Evolutionary conservation across 2,888 invertebrate species (phyloP), one percentile per base, ranked within the genome.

Genomic region (Slavum lentiscoides): DNA sequence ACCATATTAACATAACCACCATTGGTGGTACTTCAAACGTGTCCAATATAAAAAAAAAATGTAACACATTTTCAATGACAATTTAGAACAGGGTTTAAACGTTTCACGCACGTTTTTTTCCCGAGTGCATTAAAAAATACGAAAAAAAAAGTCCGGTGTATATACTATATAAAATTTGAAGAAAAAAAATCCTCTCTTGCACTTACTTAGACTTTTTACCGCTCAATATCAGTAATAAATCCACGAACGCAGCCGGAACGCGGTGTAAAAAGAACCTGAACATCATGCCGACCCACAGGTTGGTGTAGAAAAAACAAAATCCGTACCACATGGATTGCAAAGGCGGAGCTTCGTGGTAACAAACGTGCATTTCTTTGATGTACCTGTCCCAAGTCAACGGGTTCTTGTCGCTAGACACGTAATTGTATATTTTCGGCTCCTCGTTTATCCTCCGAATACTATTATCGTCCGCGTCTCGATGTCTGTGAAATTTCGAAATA

Each of bases 201-300:
- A 66, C 66, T 66, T 53, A 68, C 68, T 49, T 68, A 0, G 49
- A 6, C n/a, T 49, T 68, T 49, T 53, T 68, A 1, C 43, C 43
- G 8, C 15, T n/a, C 15, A 68, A 15, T 11, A 68, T 13, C 13
- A 68, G 21, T 15, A 49, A 43, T 21, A n/a, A 68, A 68, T 68
- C 68, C n/a, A 68, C n/a, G 2, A 68, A 15, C 15, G 21, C 49
- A 13, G 43, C 68, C 8, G 68, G 68, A 21, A 68, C 23, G 19
- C 53, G 15, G 13, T 68, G 68, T 68, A 68, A 68, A 2, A 49
- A 49, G 15, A 68, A 43, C 53, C 53, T 49, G 21, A 68, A 68
- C 1, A 68, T 49, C 8, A n/a, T 21, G 9, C 68, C 68, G 2
- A 68, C 1, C 68, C 49, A 68, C 6, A 13, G 0, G 53, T 68